Evolutionary conservation across 2,113 vertebrate species (phyloP).

Genomic region (Ramphastos sulfuratus): DNA sequence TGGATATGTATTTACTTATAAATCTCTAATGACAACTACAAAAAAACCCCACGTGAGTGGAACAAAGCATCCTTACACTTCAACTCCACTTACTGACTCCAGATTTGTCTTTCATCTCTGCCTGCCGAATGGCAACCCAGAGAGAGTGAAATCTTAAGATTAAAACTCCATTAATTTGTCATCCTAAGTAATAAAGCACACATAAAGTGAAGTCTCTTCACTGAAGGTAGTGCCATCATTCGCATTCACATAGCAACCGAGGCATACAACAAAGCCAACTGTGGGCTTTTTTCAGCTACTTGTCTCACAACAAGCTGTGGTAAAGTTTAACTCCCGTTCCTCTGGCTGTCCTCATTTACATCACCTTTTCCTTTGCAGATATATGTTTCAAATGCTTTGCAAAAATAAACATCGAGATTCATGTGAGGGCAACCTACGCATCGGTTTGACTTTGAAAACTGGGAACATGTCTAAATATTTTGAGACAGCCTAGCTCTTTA

Average conservation of each 20-base stretch:
- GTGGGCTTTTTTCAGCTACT: background rate
- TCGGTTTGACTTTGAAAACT: fast-evolving
- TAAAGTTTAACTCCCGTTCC: background rate
- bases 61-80: background rate
- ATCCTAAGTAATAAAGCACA: background rate
- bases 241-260: background rate
- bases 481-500: background rate
- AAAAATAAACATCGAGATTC: background rate
- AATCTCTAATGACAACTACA: background rate
- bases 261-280: background rate
- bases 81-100: background rate
- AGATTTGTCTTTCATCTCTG: background rate
- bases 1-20: background rate
- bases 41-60: fast-evolving
- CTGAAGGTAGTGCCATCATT: background rate
- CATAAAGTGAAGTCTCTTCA: background rate
- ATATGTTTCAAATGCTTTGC: background rate
- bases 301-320: background rate
- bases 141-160: background rate
- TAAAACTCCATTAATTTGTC: background rate
- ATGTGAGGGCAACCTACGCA: background rate
- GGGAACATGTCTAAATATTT: background rate
- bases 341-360: background rate
- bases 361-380: background rate
- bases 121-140: background rate